These are phyloP conservation scores for Drosophila mayri DNA, from an alignment of 1,140 invertebrate species.

Conservation along the genomic window DNA sequence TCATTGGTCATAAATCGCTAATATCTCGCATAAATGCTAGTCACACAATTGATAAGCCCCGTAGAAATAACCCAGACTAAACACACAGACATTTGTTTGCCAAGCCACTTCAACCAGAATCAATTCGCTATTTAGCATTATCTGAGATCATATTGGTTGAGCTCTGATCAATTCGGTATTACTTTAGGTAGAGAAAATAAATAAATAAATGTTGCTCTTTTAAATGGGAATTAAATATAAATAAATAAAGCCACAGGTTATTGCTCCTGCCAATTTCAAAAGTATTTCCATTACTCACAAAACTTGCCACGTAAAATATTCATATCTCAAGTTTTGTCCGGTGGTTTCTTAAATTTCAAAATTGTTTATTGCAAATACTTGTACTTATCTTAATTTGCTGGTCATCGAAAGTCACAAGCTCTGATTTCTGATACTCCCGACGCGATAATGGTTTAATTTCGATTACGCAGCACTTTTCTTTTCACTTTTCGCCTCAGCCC, in stretches of 20 bases:
- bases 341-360: conserved; percentile 1
- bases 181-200: too few species aligned
- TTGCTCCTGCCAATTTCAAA: neutral
- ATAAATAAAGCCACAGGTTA: neutral
- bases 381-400: conserved; percentile 16
- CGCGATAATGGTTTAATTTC: neutral
- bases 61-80: conserved; percentile 7
- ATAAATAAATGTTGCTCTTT: too few species aligned
- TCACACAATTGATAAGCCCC: conserved; percentile 23
- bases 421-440: neutral
- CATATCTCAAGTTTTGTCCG: neutral
- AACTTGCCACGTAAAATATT: neutral
- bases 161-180: too few species aligned
- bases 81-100: conserved; percentile 1
- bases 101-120: conserved; percentile 1
- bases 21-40: conserved; percentile 1
- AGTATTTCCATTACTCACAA: neutral
- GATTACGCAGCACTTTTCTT: conserved; percentile 52
- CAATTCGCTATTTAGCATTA: conserved; percentile 7
- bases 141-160: neutral
- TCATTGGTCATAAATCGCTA: conserved; percentile 20
- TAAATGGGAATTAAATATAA: too few species aligned
- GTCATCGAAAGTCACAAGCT: conserved; percentile 5
- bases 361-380: conserved; percentile 6
- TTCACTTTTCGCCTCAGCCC: neutral